Evolutionary conservation across 2,797 vertebrate genomes (phyloP), one percentile per base, ranked within the genome.

Genomic region (Melanogrammus aeglefinus): DNA sequence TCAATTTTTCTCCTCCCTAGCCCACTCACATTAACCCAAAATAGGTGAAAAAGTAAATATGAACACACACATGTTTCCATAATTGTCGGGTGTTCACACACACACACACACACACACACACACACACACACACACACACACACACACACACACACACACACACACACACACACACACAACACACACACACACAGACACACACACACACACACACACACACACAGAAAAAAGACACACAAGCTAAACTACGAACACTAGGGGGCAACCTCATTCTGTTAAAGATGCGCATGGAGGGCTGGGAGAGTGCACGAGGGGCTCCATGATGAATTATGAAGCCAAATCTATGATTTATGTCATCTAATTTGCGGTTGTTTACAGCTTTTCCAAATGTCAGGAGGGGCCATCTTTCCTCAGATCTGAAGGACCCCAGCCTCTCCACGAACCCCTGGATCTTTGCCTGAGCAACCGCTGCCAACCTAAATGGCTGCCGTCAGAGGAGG

Each of bases 261-360:
- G 92, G 91, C 91, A 94, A 91, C 86, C 75, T 81, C 69, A 86
- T 91, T 86, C 90, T 92, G 78, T 77, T 78, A 4, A 77, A 81
- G 63, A 73, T 39, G 47, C 47, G 8, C 36, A 6, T 24, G 12
- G 63, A 44, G n/a, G 0, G n/a, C 75, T 74, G 70, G 74, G 12
- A 73, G 31, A 72, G 41, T 51, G 66, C 73, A 18, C 74, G 70
- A 70, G 69, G 24, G 77, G 75, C 47, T 69, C 82, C 33, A 88
- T 78, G 81, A 84, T 77, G 80, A 85, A 91, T 82, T 70, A 84
- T 82, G 80, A 77, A 82, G 78, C 77, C 77, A 79, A 33, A 83
- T 82, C 80, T 33, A 21, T 84, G 77, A 86, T 78, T 77, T 84
- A 72, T 84, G 79, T 75, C 75, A 29, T 78, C 66, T 87, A 75